Conservation (phyloP, 1,140 invertebrate species). For the Mizuhopecten yessoensis region DNA sequence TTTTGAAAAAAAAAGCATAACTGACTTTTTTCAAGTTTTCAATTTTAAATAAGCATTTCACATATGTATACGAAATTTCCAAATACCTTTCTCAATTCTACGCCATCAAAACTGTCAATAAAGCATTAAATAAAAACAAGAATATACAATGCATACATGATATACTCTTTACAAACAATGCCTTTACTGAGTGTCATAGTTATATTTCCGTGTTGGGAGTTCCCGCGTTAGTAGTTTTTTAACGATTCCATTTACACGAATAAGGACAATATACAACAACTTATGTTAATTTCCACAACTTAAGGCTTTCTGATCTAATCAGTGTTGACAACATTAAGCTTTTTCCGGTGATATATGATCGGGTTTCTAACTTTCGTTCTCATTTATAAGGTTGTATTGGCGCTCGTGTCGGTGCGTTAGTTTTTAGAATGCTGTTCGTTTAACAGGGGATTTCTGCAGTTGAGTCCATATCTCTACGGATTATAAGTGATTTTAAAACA, state of each 20-base stretch:
- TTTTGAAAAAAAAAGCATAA: neutral
- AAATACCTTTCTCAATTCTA: neutral
- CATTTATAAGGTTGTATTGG: neutral
- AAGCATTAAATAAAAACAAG: neutral
- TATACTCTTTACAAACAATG: too few species aligned
- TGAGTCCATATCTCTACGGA: neutral
- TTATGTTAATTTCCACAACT: too few species aligned
- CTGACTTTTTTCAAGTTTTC: neutral
- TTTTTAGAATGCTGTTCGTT: neutral
- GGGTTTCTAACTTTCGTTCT: too few species aligned
- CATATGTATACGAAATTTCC: neutral
- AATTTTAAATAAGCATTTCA: neutral
- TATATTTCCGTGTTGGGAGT: neutral
- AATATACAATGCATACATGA: neutral
- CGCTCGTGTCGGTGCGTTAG: neutral
- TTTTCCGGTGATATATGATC: too few species aligned
- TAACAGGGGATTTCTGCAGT: neutral
- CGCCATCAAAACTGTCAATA: neutral
- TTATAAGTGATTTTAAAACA: neutral
- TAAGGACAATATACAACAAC: neutral
- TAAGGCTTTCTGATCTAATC: too few species aligned
- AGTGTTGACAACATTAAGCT: too few species aligned
- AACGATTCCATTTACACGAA: neutral
- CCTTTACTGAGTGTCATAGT: too few species aligned
- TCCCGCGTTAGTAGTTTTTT: neutral